A percentile compares a stretch with the other conserved stretches of the same genome.
phyloP scores from a whole-genome alignment of 2,113 vertebrate species.

The Noctilio leporinus region DNA sequence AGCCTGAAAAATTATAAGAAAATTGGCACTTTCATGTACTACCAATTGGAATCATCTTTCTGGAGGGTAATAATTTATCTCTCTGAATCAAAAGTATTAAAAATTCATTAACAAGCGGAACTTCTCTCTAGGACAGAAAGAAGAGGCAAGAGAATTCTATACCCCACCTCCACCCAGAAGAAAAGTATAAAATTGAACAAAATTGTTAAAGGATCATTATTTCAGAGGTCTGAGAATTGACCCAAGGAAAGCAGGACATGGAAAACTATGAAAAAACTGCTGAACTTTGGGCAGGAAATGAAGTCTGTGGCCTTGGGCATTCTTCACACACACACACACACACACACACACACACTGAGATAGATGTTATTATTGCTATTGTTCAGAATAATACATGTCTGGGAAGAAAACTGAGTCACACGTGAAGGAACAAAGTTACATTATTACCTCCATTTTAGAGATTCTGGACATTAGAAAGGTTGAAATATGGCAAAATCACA shows the following conservation, averaged over 20 bases:
- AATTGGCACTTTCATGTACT: neutral
- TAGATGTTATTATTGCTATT: neutral
- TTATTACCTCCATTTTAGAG: neutral
- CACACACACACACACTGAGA: neutral
- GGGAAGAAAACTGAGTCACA: neutral
- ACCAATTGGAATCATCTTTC: neutral
- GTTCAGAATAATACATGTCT: neutral
- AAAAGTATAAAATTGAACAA: neutral
- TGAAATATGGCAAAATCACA: neutral
- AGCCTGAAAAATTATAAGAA: neutral
- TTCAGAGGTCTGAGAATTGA: neutral
- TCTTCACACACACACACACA: neutral
- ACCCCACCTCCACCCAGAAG: neutral
- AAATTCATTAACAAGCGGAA: neutral
- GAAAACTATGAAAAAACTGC: neutral
- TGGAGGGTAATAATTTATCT: conserved; percentile 1
- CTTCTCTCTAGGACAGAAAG: neutral
- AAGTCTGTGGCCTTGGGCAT: neutral
- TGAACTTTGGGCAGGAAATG: neutral
- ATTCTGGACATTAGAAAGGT: neutral
- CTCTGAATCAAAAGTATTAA: neutral
- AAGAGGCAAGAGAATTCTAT: neutral
- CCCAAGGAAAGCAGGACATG: neutral
- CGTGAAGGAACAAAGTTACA: neutral
- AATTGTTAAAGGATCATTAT: neutral